Base-by-base conservation (phyloP, 2,888 invertebrate species). In the Sphaeridia pumilis region DNA sequence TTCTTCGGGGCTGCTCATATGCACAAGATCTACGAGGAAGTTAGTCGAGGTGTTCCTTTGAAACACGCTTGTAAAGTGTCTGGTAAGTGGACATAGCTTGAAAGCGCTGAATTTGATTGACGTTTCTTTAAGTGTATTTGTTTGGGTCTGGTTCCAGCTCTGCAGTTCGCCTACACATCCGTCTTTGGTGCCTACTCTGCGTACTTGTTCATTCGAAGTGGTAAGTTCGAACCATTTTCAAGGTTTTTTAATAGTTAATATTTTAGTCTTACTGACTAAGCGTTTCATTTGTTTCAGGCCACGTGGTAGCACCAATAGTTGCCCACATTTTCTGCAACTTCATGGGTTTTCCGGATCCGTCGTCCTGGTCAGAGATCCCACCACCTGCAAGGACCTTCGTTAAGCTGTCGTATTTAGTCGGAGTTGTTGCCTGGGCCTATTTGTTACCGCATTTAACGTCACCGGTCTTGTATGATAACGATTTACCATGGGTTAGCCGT, bases 271-370 rank as follows among this genome's bases (percentile, higher is more conserved):
- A 43, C 21, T 49, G 14, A 21, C 4, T 14, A 21, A 7, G 4
- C n/a, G n/a, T n/a, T n/a, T n/a, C n/a, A n/a, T 5, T 21, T 21
- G 20, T 21, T 43, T 22, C 74, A 80, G 90, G 92, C 34, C 92
- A 94, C 70, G 80, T 94, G 65, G 75, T 83, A 20, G 87, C 93
- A 1, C 87, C 90, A 2, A 80, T 93, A 64, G 71, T 89, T 17
- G 90, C 84, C 1, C 95, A 95, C 71, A 84, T 88, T 28, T 92
- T 93, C 71, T 95, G 95, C 72, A 95, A 95, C 71, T 87, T 89
- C 71, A 92, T 95, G 89, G 94, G 94, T 5, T 84, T 94, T 68
- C 94, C 94, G 0, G 87, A 92, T 70, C 76, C 94, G 59, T 75
- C 76, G 2, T 89, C 85, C 68, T 72, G 86, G 3, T 68, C 78